Evolutionary conservation across 2,797 vertebrate genomes (phyloP).

Genomic region (Enteromius unitaeniatus): DNA sequence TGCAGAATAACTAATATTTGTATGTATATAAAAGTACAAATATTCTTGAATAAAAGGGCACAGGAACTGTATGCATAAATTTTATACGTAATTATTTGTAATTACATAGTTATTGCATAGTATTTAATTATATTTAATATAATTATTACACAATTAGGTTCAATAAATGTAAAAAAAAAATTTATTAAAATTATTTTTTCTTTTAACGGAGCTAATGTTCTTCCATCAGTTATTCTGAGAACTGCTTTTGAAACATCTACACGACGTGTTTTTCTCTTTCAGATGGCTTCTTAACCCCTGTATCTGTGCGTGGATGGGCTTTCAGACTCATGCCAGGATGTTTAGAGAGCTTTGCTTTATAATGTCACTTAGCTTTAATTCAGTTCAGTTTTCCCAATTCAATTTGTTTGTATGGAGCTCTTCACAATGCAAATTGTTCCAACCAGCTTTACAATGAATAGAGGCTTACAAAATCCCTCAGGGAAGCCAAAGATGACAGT

Average conservation of each 20-base stretch:
- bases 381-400: constrained; percentile 24
- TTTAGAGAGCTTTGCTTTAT: constrained; percentile 23
- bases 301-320: constrained; percentile 13
- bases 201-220: background rate
- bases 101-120: background rate
- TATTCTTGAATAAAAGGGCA: background rate
- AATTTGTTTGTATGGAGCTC: constrained; percentile 35
- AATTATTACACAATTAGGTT: background rate
- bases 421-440: constrained; percentile 28
- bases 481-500: constrained; percentile 13
- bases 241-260: background rate
- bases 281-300: background rate
- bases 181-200: no score
- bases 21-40: background rate
- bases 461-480: constrained; percentile 13
- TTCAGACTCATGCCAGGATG: constrained; percentile 34
- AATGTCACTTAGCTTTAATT: constrained; percentile 14
- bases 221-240: background rate
- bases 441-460: constrained; percentile 4
- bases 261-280: background rate
- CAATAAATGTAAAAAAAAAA: background rate
- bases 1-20: background rate
- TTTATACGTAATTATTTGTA: background rate
- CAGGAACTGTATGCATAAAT: background rate
- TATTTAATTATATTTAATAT: background rate